Evolutionary conservation across 2,113 vertebrate genomes (phyloP), one percentile per base, ranked within the genome.

Genomic region (Chlorodrepanis virens): DNA sequence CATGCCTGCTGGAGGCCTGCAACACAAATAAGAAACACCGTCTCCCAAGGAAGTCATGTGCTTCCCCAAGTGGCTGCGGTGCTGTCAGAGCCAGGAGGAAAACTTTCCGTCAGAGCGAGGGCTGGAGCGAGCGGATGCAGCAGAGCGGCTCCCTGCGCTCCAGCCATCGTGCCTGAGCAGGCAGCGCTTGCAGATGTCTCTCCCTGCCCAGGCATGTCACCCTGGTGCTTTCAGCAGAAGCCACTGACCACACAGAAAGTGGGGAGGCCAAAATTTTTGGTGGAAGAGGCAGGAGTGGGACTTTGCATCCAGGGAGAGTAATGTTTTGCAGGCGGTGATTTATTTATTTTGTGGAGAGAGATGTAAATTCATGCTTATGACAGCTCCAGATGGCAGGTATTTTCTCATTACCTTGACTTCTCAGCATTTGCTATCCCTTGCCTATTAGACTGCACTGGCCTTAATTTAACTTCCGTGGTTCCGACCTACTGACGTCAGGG

Each of bases 321-420:
- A 65, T 3, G 25, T 68, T 90, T 56, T 7, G 7, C 76, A 33
- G 54, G 83, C 21, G 74, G 67, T 83, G 65, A 95, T 85, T 89
- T 90, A 87, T 94, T 96, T 95, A 84, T 93, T 95, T 95, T 9
- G 23, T 82, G 40, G 49, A 40, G 69, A 94, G 52, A 68, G 85
- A 72, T 72, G 60, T 61, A 83, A 89, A 93, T 74, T 74, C 13
- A 4, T 63, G 59, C 81, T 71, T 80, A 47, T 85, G 88, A 97
- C 92, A 96, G 95, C 65, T 97, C 94, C 95, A 95, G 93, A 93
- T 81, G 93, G 92, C 87, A 95, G 83, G 76, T 91, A 75, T 75
- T 91, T 94, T 91, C 85, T 94, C 35, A 21, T 76, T 83, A 76
- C 59, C 65, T 81, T 65, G 56, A 61, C 71, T 84, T 65, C 82